phyloP scores from a whole-genome alignment of 64 coral and sea anemone genomes.

The Pocillopora verrucosa region DNA sequence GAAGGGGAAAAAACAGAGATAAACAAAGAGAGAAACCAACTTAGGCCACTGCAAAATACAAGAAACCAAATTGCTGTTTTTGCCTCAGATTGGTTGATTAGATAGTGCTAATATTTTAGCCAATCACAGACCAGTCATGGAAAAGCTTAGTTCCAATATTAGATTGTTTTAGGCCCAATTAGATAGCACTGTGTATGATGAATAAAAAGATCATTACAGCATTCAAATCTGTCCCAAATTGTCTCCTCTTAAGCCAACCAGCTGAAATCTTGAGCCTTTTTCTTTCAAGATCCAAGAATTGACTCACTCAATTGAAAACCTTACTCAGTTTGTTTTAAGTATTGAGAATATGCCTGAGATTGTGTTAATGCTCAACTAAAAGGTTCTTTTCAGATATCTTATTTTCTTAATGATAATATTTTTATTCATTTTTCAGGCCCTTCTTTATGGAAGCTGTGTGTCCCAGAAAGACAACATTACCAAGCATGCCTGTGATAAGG shows the following conservation, averaged over 20 bases:
- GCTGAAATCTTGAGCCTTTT: too few relatives aligned
- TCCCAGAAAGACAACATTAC: constrained; percentile 57
- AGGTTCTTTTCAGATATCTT: neutral
- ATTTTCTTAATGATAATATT: neutral
- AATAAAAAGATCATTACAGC: neutral
- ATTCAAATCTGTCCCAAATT: neutral
- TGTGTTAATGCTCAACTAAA: neutral
- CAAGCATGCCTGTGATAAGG: constrained; percentile 78
- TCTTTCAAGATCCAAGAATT: too few relatives aligned
- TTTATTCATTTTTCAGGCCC: constrained; percentile 22
- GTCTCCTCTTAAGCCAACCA: neutral
- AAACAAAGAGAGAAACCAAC: too few relatives aligned
- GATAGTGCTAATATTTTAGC: neutral
- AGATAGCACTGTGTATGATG: neutral
- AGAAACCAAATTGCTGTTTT: too few relatives aligned
- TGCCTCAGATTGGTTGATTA: neutral
- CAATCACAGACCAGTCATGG: neutral
- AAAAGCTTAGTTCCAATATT: neutral
- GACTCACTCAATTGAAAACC: too few relatives aligned
- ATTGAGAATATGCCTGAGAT: neutral
- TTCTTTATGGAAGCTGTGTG: constrained; percentile 72
- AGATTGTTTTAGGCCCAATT: neutral
- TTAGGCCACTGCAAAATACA: too few relatives aligned
- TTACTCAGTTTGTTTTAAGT: neutral
- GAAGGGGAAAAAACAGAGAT: too few relatives aligned